Conservation (phyloP, 2,113 vertebrate species). For the Passer domesticus region DNA sequence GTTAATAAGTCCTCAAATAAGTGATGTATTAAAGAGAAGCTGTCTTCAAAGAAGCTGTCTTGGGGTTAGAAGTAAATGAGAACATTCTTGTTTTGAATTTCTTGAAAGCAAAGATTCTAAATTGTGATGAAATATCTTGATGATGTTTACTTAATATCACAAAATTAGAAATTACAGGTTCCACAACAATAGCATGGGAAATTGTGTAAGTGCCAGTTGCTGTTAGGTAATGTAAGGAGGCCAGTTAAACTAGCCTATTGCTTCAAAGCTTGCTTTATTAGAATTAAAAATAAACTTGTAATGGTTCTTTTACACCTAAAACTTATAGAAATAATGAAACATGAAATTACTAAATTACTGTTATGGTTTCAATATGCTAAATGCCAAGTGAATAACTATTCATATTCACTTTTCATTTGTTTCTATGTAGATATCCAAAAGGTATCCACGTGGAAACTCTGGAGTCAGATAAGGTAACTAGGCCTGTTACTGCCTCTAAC, state of each 20-base stretch:
- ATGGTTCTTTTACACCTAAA: background rate
- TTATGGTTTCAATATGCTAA: background rate
- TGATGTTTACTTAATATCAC: background rate
- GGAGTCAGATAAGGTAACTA: slow-evolving; percentile 90
- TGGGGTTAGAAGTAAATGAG: background rate
- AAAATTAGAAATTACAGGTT: background rate
- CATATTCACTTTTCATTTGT: background rate
- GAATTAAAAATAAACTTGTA: background rate
- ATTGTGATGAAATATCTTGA: background rate
- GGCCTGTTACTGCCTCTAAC: background rate
- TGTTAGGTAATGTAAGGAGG: background rate
- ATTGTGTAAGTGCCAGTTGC: background rate
- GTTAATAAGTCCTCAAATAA: background rate
- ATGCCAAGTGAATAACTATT: background rate
- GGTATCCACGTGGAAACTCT: slow-evolving; percentile 96
- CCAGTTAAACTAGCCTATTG: background rate
- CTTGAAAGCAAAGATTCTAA: background rate
- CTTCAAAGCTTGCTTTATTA: background rate
- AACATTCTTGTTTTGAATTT: background rate
- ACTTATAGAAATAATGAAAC: background rate
- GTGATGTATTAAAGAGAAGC: background rate
- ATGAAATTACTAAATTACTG: background rate
- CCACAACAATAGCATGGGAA: background rate
- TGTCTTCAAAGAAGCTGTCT: background rate
- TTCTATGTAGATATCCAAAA: slow-evolving; percentile 85